Evolutionary conservation across 1,140 invertebrate genomes (phyloP), one percentile per base, ranked within the genome.

Genomic region (Orius insidiosus): DNA sequence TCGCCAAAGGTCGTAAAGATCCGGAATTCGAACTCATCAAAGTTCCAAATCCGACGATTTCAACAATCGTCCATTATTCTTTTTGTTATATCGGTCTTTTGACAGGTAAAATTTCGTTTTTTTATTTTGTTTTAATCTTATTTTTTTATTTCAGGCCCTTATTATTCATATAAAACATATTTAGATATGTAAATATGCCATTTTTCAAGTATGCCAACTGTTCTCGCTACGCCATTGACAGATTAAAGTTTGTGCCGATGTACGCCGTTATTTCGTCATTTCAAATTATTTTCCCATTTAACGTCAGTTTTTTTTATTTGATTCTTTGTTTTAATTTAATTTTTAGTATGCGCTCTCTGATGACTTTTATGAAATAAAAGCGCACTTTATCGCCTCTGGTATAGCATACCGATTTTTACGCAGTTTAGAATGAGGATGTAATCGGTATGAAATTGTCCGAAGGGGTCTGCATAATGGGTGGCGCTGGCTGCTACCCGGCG

Each of bases 371-470:
- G 64, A 67, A 31, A 73, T 41, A 65, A 74, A 30, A 72, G 71
- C 8, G 73, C 85, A 45, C 53, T 79, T 36, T 90, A 85, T 56
- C 72, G 82, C 45, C 64, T 89, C 42, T 72, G 84, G 59, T 94
- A 89, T 58, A 82, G 87, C 52, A 82, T 83, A 63, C 78, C 84
- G 1, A 70, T 83, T 97, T n/a, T 96, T 60, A 75, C 85, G 16
- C 76, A 75, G 41, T 94, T 95, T 62, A 75, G 89, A 5, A 79
- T 85, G 62, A 70, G 92, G 46, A 78, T 98, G 41, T 96, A 92
- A 57, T 74, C 76, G 15, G 92, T 87, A 0, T 81, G 94, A 70
- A 74, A 80, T 2, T 59, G 96, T n/a, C 82, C 89, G 0, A 90
- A 96, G 62, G 85, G 60, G 80, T 85, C n/a, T 94, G 88, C 59